These are phyloP conservation scores for Pachyrhynchus sulphureomaculatus DNA, from an alignment of 1,140 invertebrate genomes.

Conservation along the genomic window DNA sequence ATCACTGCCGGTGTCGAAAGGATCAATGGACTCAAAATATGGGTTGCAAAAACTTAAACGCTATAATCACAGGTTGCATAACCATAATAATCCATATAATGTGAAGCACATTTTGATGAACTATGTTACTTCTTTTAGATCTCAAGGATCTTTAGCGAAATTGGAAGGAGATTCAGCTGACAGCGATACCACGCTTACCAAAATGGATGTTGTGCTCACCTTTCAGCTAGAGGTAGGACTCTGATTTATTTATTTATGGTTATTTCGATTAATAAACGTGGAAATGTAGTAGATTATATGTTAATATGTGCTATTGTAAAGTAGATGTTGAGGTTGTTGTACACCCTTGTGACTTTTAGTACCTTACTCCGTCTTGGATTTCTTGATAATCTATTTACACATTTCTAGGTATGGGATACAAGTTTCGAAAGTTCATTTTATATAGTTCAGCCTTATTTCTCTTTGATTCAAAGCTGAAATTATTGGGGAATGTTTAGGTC, in stretches of 20 bases:
- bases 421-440: too few species aligned
- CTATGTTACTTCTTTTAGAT: conserved; percentile 65
- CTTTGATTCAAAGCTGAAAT: too few species aligned
- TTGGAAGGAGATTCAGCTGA: conserved; percentile 89
- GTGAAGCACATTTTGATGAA: conserved; percentile 53
- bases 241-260: neutral
- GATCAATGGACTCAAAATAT: conserved; percentile 96
- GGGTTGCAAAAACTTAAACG: conserved; percentile 90
- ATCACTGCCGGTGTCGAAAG: conserved; percentile 96
- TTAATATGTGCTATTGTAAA: too few species aligned
- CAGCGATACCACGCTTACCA: conserved; percentile 86
- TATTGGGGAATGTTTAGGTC: too few species aligned
- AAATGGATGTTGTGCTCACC: conserved; percentile 95
- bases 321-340: too few species aligned
- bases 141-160: conserved; percentile 90
- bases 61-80: conserved; percentile 88
- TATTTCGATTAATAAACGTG: neutral
- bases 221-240: conserved; percentile 90
- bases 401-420: too few species aligned
- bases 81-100: conserved; percentile 54
- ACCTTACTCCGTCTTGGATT: too few species aligned
- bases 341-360: too few species aligned
- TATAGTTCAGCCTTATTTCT: too few species aligned
- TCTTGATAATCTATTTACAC: too few species aligned
- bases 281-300: too few species aligned